Percentiles rank a stretch among this genome's conserved stretches.
Conservation (phyloP, 2,797 vertebrate species). For the Psittacula echo region DNA sequence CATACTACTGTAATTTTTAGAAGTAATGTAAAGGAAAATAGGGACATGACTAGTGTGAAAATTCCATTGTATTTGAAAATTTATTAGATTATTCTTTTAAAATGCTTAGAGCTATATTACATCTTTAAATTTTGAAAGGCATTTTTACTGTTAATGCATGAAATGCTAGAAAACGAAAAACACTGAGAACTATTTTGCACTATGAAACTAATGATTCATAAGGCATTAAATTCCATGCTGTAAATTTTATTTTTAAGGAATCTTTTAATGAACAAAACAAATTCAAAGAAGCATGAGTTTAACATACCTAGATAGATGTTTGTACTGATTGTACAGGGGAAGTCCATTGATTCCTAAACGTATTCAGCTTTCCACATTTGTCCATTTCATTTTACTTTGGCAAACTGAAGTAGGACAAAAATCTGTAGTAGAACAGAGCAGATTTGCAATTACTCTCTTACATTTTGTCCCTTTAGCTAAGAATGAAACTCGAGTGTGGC, state of each 20-base stretch:
- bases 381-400: background rate
- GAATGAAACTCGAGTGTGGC: slow-evolving; percentile 75
- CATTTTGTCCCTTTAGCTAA: slow-evolving; percentile 64
- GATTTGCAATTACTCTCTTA: background rate
- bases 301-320: background rate
- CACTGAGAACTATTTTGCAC: background rate
- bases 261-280: background rate
- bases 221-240: background rate
- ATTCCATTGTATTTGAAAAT: background rate
- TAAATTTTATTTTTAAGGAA: background rate
- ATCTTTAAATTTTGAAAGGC: background rate
- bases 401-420: background rate
- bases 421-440: background rate
- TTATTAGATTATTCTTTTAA: background rate
- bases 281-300: background rate
- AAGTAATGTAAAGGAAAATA: background rate
- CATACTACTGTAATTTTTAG: background rate
- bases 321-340: background rate
- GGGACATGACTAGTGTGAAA: background rate
- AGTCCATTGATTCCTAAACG: background rate
- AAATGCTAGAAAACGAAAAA: background rate
- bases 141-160: background rate
- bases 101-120: background rate
- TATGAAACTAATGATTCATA: background rate
- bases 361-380: background rate